Evolutionary conservation across 2,888 invertebrate genomes (phyloP).

Genomic region (Apodemia hepburni): DNA sequence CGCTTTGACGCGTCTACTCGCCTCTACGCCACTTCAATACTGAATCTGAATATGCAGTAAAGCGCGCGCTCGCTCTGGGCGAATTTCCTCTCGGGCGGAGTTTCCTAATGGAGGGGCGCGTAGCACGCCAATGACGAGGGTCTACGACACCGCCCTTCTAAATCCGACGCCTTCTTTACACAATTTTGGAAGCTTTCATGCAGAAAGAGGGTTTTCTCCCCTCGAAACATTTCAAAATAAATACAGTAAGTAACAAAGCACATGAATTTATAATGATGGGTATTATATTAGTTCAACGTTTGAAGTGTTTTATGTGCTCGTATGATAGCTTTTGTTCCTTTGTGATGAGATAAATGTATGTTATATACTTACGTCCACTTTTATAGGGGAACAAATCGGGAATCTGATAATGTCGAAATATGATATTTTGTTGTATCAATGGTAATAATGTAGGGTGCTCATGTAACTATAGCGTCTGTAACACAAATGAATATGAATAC

Average conservation of each 20-base stretch:
- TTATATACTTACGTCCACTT: conserved; percentile 47
- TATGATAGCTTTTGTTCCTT: conserved; percentile 71
- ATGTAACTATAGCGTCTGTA: neutral
- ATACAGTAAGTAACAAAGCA: conserved; percentile 77
- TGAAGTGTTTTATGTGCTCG: conserved; percentile 77
- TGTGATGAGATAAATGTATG: conserved; percentile 62
- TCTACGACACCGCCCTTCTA: conserved; percentile 43
- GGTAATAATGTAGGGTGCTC: conserved; percentile 28
- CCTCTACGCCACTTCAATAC: conserved; percentile 46
- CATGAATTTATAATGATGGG: conserved; percentile 79
- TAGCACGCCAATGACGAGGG: conserved; percentile 49
- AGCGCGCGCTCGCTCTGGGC: conserved; percentile 39
- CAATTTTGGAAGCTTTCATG: conserved; percentile 73
- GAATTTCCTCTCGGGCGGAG: conserved; percentile 67
- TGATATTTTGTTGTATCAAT: conserved; percentile 64
- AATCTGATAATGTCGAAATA: conserved; percentile 66
- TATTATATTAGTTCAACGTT: conserved; percentile 71
- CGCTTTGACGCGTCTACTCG: conserved; percentile 40
- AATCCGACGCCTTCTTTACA: conserved; percentile 57
- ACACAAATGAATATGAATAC: too few relatives aligned
- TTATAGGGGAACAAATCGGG: conserved; percentile 63
- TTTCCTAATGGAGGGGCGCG: conserved; percentile 54
- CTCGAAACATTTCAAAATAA: conserved; percentile 74
- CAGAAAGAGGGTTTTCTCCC: conserved; percentile 73
- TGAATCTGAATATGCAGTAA: conserved; percentile 49